phyloP scores from a whole-genome alignment of 2,888 invertebrate species.

The Clostera curtula region DNA sequence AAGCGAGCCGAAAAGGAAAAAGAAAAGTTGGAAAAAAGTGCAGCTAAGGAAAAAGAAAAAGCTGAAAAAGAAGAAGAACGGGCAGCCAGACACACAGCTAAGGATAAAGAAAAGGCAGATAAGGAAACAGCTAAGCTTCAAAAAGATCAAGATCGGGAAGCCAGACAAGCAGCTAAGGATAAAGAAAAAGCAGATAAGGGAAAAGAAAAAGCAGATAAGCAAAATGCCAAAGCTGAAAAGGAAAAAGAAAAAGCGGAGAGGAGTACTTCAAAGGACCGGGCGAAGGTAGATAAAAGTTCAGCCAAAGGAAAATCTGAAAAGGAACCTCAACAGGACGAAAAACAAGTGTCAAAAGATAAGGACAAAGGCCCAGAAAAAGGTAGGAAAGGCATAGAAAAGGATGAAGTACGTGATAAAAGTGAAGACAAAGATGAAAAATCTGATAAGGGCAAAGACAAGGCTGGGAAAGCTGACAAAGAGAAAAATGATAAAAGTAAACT shows the following conservation, averaged over 20 bases:
- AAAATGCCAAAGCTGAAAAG: conserved; percentile 2
- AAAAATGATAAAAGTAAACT: conserved; percentile 5
- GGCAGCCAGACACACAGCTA: conserved; percentile 5
- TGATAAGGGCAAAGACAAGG: conserved; percentile 2
- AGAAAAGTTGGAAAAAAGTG: background rate
- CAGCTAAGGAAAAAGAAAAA: conserved; percentile 6
- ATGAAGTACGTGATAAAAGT: conserved; percentile 3
- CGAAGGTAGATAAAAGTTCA: too few species aligned
- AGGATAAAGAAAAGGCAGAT: conserved; percentile 9
- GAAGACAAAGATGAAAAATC: conserved; percentile 5
- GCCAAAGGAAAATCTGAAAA: too few species aligned
- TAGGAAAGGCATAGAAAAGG: conserved; percentile 6
- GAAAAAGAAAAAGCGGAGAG: conserved; percentile 3
- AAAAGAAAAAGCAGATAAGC: conserved; percentile 2
- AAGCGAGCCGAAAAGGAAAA: too few species aligned
- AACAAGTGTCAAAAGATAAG: conserved; percentile 8
- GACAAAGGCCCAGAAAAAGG: conserved; percentile 4
- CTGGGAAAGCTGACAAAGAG: conserved; percentile 3
- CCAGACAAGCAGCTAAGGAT: conserved; percentile 6
- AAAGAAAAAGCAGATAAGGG: conserved; percentile 11
- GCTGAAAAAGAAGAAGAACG: conserved; percentile 1
- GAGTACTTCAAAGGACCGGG: conserved; percentile 5
- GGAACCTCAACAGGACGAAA: conserved; percentile 4
- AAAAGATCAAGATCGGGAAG: conserved; percentile 6
- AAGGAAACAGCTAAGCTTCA: conserved; percentile 3